Evolutionary conservation across 1,140 invertebrate species (phyloP).

Genomic region (Caenorhabditis latens): DNA sequence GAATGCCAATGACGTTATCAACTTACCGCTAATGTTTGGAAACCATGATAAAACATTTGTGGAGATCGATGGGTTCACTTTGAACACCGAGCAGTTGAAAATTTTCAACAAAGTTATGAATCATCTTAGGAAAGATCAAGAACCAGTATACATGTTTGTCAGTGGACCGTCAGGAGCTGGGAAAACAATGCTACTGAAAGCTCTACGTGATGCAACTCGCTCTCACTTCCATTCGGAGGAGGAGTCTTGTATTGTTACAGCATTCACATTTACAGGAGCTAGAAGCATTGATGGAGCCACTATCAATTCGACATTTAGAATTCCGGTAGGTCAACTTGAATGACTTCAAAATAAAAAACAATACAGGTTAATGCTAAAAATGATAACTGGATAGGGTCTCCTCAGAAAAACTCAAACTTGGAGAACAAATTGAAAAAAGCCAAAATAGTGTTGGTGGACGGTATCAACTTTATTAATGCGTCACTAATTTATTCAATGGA

Average conservation of each 20-base stretch:
- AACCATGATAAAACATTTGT: background rate
- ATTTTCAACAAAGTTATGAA: background rate
- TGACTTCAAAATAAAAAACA: background rate
- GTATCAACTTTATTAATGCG: background rate
- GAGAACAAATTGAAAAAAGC: background rate
- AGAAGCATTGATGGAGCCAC: background rate
- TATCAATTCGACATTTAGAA: background rate
- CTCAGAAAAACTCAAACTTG: background rate
- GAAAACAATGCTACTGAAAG: background rate
- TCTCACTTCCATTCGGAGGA: background rate
- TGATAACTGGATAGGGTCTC: background rate
- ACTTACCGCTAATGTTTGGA: background rate
- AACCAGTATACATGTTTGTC: background rate
- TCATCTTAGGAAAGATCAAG: background rate
- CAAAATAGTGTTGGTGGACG: background rate
- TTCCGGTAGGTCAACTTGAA: background rate
- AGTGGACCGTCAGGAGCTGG: background rate
- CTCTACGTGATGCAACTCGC: background rate
- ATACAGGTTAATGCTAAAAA: background rate
- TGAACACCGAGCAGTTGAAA: background rate
- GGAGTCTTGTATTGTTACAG: background rate
- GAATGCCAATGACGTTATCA: background rate
- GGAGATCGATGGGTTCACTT: background rate
- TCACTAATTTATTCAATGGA: background rate
- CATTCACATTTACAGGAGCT: background rate